These are phyloP conservation scores for Xanthorhoe designata DNA, from an alignment of 2,888 invertebrate species.

Conservation along the genomic window DNA sequence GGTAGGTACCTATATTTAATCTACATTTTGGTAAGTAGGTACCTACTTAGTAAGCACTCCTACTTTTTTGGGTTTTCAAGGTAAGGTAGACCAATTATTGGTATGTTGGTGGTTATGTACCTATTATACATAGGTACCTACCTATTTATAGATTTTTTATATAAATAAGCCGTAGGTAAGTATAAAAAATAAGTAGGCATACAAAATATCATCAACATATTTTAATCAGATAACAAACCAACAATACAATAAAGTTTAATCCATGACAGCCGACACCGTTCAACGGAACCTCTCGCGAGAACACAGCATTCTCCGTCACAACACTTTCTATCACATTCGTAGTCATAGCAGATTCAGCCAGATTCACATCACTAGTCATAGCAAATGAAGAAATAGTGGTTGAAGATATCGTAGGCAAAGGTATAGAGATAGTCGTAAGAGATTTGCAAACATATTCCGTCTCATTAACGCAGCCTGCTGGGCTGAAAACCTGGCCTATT, in stretches of 20 bases:
- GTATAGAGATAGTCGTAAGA: conserved; percentile 2
- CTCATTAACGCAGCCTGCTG: conserved; percentile 57
- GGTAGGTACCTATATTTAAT: no score
- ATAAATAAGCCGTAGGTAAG: no score
- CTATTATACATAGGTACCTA: no score
- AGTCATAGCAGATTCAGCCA: no score
- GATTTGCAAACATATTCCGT: conserved; percentile 53
- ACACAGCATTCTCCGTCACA: conserved; percentile 8
- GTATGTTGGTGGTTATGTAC: no score
- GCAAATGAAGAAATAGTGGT: background rate
- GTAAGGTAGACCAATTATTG: no score
- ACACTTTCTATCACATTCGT: conserved; percentile 15
- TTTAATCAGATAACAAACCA: conserved; percentile 34
- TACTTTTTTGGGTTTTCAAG: no score
- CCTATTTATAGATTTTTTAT: no score
- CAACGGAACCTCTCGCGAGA: conserved; percentile 20
- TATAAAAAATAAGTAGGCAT: background rate
- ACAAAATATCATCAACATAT: conserved; percentile 11
- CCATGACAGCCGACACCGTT: conserved; percentile 26
- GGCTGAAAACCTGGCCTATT: conserved; percentile 54
- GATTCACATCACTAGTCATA: background rate
- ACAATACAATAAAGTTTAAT: conserved; percentile 20
- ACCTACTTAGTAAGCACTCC: no score
- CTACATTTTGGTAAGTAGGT: no score
- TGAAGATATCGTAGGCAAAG: background rate